Evolutionary conservation across 2,797 vertebrate species (phyloP).

Genomic region (Anniella stebbinsi): DNA sequence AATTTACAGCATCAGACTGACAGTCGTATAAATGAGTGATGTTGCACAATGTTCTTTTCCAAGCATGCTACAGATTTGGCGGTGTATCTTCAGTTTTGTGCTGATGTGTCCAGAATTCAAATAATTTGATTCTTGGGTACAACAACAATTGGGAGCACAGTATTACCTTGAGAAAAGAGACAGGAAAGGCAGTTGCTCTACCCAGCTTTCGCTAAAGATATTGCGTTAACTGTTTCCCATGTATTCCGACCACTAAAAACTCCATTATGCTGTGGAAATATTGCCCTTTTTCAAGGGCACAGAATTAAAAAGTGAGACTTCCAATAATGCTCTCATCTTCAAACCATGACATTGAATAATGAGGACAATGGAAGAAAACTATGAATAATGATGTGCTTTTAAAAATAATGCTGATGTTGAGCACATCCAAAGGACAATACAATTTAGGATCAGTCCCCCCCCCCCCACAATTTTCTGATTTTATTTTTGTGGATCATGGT

Average conservation of each 20-base stretch:
- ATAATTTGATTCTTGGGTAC: constrained; percentile 77
- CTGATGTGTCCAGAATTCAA: constrained; percentile 82
- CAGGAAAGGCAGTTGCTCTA: constrained; percentile 67
- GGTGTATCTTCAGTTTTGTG: constrained; percentile 76
- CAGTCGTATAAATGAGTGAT: constrained; percentile 81
- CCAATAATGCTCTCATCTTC: constrained; percentile 68
- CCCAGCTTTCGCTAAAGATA: constrained; percentile 48
- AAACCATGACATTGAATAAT: constrained; percentile 74
- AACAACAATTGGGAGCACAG: constrained; percentile 70
- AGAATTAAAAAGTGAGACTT: constrained; percentile 75
- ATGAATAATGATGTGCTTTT: constrained; percentile 59
- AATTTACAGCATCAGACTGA: constrained; percentile 76
- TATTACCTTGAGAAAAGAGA: constrained; percentile 76
- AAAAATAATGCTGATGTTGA: constrained; percentile 60
- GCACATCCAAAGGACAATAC: constrained; percentile 22
- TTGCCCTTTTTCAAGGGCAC: constrained; percentile 75
- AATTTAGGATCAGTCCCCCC: constrained; percentile 14
- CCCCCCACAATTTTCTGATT: constrained; percentile 18
- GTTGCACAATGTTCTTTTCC: constrained; percentile 74
- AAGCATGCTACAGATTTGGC: constrained; percentile 76
- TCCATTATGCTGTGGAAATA: constrained; percentile 55
- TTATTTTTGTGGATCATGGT: neutral
- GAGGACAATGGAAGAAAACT: constrained; percentile 69
- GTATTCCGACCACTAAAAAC: constrained; percentile 53
- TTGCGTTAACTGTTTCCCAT: constrained; percentile 61